These are phyloP conservation scores for Otolemur garnettii DNA, from an alignment of 2,113 vertebrate genomes.

Conservation along the genomic window DNA sequence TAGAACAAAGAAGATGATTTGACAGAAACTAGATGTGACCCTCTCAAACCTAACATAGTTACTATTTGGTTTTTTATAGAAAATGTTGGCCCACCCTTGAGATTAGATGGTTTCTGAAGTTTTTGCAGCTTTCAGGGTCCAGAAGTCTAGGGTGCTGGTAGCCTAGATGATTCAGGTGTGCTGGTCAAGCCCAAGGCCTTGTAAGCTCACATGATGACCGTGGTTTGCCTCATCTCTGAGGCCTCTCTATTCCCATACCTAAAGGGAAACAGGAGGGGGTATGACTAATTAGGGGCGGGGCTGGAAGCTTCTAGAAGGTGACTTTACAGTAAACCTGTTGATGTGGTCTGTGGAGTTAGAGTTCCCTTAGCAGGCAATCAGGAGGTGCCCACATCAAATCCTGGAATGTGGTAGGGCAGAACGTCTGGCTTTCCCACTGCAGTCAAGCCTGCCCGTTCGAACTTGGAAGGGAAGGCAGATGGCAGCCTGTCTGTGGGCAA, in stretches of 20 bases:
- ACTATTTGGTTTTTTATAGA: background rate
- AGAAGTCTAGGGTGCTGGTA: background rate
- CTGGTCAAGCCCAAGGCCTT: background rate
- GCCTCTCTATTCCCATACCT: background rate
- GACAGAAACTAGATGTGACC: background rate
- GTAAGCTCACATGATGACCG: background rate
- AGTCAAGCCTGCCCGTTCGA: background rate
- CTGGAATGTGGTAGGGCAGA: conserved; percentile 62
- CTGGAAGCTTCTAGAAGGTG: background rate
- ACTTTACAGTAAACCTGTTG: conserved; percentile 49
- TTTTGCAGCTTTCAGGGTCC: background rate
- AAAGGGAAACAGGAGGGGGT: background rate
- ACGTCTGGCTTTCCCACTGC: background rate
- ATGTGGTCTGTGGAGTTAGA: background rate
- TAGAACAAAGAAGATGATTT: background rate
- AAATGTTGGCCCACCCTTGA: background rate
- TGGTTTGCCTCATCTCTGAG: background rate
- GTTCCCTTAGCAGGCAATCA: conserved; percentile 40
- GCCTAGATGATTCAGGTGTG: background rate
- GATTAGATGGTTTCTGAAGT: background rate
- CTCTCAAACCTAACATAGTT: background rate
- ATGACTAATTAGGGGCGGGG: background rate
- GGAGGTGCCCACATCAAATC: background rate
- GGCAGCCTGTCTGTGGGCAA: background rate
- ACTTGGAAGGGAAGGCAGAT: background rate